Evolutionary conservation across 2,797 vertebrate genomes (phyloP), one percentile per base, ranked within the genome.

Genomic region (Huso huso): DNA sequence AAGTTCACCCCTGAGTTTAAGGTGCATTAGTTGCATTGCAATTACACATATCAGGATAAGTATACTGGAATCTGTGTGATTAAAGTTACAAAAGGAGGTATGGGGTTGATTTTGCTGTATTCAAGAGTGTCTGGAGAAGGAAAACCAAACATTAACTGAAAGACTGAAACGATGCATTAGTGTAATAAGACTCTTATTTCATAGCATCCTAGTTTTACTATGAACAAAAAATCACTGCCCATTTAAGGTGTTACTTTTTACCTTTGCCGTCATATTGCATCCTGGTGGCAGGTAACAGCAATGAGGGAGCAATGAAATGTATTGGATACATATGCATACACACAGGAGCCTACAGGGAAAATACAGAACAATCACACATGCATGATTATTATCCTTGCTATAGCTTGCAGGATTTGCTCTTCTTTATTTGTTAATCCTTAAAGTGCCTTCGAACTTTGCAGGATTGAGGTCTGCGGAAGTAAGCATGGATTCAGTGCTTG

Each of bases 301-400:
- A n/a, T 12, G 12, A 4, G 10, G 55, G 9, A 13, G 76, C 68
- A 72, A 86, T 86, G 84, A 82, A 86, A 87, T 84, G 84, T 84
- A 86, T 84, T 69, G 84, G 77, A 77, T 82, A 79, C 79, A 81
- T 73, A 79, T 77, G 77, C 83, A 82, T 37, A 6, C 11, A 12
- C 8, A 52, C 61, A 62, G 18, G 13, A 18, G 10, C 11, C 13
- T 18, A 7, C 48, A 50, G 18, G 9, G 18, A 53, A 61, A 55
- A 57, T 48, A 59, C 6, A 66, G 53, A 37, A 37, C 62, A 68
- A 18, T 50, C 49, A 61, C 9, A 8, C 6, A n/a, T 37, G 50
- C 59, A 48, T 62, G 18, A 5, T 55, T 18, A 10, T 37, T 65
- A 48, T 61, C 60, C 12, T 57, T 62, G 50, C 66, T 61, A 55